Base-by-base conservation (phyloP, 2,888 invertebrate species). In the Drosophila demipolita region DNA sequence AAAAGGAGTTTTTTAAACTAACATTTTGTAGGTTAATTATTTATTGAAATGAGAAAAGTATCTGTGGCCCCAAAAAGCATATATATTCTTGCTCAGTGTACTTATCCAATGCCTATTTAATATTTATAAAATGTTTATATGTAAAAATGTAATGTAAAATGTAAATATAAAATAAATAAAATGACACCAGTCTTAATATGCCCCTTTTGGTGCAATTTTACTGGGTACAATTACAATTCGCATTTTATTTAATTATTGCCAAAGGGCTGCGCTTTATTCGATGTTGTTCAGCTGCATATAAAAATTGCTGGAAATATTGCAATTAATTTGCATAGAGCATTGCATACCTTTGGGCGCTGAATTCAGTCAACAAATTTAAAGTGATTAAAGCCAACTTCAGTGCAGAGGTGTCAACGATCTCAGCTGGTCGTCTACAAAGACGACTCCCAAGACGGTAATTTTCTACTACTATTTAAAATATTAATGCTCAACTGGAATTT, bases 171-270 rank as follows among this genome's bases (percentile, higher is more conserved):
- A 23, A 23, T 23, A 23, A 23, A 12, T n/a, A 17, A 12, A 26
- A 29, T 29, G 7, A n/a, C 0, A 5, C 6, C 0, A 6, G 1
- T 4, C 12, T 11, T n/a, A 9, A 35, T 20, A 66, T 60, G 29
- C 69, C 69, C 74, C 15, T 1, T 20, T 5, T 2, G 9, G 0
- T 1, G 11, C 6, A 20, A 1, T 15, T 29, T 23, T 48, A 12
- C 23, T 29, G 70, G 57, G 67, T 64, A 68, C 15, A 69, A 66
- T 11, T 64, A 70, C 74, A 71, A 64, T 48, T 68, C 66, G 66
- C 61, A 78, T 78, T 75, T 88, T 90, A 90, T 87, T 90, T 87
- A 87, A 87, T 87, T 87, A 90, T 78, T 68, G 75, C 77, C 81
- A 48, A 23, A 55, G 73, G 89, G 80, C 69, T 63, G 69, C 57